These are phyloP conservation scores for Falcunculus frontatus DNA, from an alignment of 2,113 vertebrate species.

Conservation along the genomic window DNA sequence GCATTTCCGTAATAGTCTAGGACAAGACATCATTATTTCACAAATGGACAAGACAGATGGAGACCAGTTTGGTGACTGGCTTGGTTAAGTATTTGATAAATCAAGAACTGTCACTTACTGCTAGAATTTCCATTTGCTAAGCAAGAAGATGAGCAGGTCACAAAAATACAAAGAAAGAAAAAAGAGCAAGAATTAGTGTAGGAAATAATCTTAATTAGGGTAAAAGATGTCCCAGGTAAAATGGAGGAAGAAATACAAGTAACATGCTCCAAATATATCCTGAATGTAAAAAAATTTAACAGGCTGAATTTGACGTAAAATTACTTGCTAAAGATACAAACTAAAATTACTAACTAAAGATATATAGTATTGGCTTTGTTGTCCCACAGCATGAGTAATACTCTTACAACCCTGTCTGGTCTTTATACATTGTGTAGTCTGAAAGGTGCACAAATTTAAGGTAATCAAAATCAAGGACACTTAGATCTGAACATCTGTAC, in stretches of 20 bases:
- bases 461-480: background rate
- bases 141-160: constrained; percentile 97
- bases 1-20: constrained; percentile 48
- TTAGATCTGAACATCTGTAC: background rate
- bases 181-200: constrained; percentile 95
- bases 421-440: background rate
- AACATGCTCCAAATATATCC: constrained; percentile 27
- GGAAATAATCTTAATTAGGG: constrained; percentile 75
- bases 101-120: constrained; percentile 97
- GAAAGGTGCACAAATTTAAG: background rate
- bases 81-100: constrained; percentile 80
- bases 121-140: constrained; percentile 99
- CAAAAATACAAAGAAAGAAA: constrained; percentile 86
- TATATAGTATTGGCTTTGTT: background rate
- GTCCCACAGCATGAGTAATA: background rate
- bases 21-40: constrained; percentile 63
- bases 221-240: constrained; percentile 75
- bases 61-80: constrained; percentile 71
- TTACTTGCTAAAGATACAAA: background rate
- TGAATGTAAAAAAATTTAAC: background rate
- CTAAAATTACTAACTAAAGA: background rate
- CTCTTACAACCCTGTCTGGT: background rate
- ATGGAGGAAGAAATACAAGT: constrained; percentile 50
- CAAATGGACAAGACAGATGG: constrained; percentile 68
- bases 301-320: background rate